phyloP scores from a whole-genome alignment of 35 echinoderm and acorn worm species.

The Ophiothrix spiculata region DNA sequence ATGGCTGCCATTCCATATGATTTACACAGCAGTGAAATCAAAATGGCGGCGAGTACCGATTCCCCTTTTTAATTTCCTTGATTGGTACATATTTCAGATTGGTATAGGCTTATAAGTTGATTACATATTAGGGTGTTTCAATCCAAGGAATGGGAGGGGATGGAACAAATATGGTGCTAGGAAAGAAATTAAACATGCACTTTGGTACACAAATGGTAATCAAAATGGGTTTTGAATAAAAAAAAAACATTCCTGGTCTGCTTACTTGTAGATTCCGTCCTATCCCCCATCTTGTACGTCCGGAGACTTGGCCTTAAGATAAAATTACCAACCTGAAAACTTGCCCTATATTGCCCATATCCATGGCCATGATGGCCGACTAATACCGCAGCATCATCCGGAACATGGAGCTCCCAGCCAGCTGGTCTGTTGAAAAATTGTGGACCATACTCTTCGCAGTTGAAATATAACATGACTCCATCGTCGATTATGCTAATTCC shows the following conservation, averaged over 20 bases:
- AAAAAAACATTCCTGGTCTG: neutral
- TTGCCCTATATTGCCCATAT: slow-evolving; percentile 8
- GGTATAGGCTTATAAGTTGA: too few species aligned
- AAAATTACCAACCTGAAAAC: neutral
- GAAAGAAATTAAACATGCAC: too few species aligned
- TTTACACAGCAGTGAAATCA: too few species aligned
- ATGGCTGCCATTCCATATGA: too few species aligned
- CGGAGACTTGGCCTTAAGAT: neutral
- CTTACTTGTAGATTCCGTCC: slow-evolving; percentile 9
- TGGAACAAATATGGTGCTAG: too few species aligned
- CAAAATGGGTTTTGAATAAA: neutral
- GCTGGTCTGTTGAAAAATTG: neutral
- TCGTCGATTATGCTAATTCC: slow-evolving; percentile 29
- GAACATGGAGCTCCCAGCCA: slow-evolving; percentile 38
- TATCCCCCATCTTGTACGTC: neutral
- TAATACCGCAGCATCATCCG: slow-evolving; percentile 27
- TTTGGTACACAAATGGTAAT: neutral
- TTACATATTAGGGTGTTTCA: too few species aligned
- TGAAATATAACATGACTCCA: slow-evolving; percentile 34
- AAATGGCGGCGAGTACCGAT: too few species aligned
- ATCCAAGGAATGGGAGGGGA: too few species aligned
- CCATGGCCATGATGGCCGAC: slow-evolving; percentile 40
- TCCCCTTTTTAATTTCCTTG: too few species aligned
- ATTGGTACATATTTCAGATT: too few species aligned
- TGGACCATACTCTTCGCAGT: slow-evolving; percentile 20